Percentiles rank a stretch among this genome's conserved stretches.
phyloP scores from a whole-genome alignment of 2,113 vertebrate genomes.

The Catharus minimus region DNA sequence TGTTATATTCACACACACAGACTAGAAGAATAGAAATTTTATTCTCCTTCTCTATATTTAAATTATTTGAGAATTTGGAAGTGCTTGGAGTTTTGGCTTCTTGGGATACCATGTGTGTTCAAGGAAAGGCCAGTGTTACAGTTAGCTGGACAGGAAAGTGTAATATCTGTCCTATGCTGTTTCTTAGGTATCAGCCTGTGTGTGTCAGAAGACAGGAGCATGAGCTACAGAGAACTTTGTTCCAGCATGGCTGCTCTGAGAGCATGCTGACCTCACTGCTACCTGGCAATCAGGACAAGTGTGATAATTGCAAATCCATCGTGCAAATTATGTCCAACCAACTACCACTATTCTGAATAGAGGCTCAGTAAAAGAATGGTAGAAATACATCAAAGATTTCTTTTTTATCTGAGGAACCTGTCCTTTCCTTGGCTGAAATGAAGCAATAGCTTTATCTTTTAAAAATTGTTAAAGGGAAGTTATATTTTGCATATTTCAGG shows the following conservation, averaged over 20 bases:
- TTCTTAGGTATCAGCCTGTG: not conserved
- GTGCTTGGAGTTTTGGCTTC: not conserved
- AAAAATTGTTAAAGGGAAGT: not conserved
- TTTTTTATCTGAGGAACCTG: not conserved
- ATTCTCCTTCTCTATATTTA: not conserved
- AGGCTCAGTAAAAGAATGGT: not conserved
- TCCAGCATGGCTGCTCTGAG: not conserved
- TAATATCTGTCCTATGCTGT: rapidly evolving
- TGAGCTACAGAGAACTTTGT: not conserved
- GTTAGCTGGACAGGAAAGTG: not conserved
- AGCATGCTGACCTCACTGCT: not conserved
- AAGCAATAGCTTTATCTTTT: not conserved
- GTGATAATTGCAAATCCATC: not conserved
- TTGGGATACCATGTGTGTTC: not conserved
- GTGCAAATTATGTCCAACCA: not conserved
- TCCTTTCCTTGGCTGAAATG: not conserved
- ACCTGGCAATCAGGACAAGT: not conserved
- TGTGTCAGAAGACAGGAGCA: not conserved
- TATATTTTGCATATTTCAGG: not conserved
- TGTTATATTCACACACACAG: not conserved
- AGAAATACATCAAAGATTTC: not conserved
- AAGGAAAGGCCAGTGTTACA: not conserved
- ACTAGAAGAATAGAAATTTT: not conserved
- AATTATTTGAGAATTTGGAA: not conserved
- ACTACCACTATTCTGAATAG: not conserved